Base-by-base conservation (phyloP, 2,888 invertebrate species). In the Polyommatus iphigenia region DNA sequence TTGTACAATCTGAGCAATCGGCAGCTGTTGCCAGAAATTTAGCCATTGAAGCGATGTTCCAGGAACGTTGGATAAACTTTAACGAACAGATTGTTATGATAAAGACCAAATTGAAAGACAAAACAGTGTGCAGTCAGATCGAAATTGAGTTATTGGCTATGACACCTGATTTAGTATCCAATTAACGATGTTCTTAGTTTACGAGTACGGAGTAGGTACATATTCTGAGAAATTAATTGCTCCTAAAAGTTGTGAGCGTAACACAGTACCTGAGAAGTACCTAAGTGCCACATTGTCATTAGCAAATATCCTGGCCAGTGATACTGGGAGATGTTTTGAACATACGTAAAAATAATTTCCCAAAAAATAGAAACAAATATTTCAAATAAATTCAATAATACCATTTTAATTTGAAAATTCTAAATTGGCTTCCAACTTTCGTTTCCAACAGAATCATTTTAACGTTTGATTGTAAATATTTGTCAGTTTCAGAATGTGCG, bases 1-100 rank as follows among this genome's bases (percentile, higher is more conserved):
- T 93, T 93, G 91, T 89, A 89, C 90, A 93, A 92, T 91, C 90
- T 89, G 83, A 88, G 86, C 83, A 86, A 90, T 90, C 90, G 88
- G 87, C 93, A 93, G 93, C 91, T 93, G 93, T 86, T 91, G 83
- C 87, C 89, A 87, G 86, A 90, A 89, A 88, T 90, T 89, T 87
- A 85, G 85, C 85, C 87, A 88, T 85, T 87, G 87, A 87, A 85
- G 87, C 86, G 86, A 88, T 85, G 87, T 85, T 89, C 89, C 84
- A 83, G 81, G 82, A 83, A 86, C 83, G 81, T 85, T 82, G 82
- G 83, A 86, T 83, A 83, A 87, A 87, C 83, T 87, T 87, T 82
- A 84, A 85, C 82, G 84, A 83, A 83, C 83, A 81, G 81, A 82
- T 81, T 80, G 80, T 80, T 80, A 80, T 82, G 83, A 84, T 84